These are phyloP conservation scores for Arenicola marina DNA, from an alignment of 2,888 invertebrate species.

Conservation along the genomic window DNA sequence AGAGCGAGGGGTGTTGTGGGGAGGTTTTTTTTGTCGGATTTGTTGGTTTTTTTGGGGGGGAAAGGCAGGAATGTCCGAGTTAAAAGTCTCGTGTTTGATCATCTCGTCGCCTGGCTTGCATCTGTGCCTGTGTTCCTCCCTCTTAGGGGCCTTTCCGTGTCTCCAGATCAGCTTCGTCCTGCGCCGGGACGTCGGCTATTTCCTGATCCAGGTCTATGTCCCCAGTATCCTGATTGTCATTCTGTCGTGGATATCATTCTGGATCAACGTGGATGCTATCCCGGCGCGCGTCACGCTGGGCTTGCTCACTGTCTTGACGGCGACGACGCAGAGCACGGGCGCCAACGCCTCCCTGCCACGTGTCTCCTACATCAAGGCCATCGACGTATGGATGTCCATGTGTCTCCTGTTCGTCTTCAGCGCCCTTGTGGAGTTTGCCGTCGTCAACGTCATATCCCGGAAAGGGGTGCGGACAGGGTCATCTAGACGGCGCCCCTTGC, in stretches of 20 bases:
- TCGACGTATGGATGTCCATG: conserved; percentile 64
- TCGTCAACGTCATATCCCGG: conserved; percentile 38
- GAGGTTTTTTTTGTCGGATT: no score
- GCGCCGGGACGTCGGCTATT: conserved; percentile 32
- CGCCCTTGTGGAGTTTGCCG: conserved; percentile 38
- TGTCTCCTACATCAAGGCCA: conserved; percentile 89
- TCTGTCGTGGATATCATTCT: conserved; percentile 96
- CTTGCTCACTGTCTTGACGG: conserved; percentile 75
- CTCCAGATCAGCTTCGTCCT: conserved; percentile 30
- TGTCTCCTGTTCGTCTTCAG: conserved; percentile 39
- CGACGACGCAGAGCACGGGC: conserved; percentile 87
- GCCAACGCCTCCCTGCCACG: conserved; percentile 89
- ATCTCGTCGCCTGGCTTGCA: no score
- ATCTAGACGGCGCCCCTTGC: conserved; percentile 2
- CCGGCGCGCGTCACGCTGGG: conserved; percentile 87
- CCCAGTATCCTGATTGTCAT: conserved; percentile 70
- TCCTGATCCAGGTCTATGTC: conserved; percentile 34
- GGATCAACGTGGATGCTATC: conserved; percentile 84
- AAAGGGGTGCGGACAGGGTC: conserved; percentile 12
- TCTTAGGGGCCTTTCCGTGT: conserved; percentile 33
- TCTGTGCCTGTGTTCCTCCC: not conserved
- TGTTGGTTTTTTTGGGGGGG: no score
- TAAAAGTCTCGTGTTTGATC: not conserved
- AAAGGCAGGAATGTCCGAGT: not conserved
- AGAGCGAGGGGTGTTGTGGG: no score